These are phyloP conservation scores for Torymus texanus DNA, from an alignment of 2,888 invertebrate species.

Conservation along the genomic window DNA sequence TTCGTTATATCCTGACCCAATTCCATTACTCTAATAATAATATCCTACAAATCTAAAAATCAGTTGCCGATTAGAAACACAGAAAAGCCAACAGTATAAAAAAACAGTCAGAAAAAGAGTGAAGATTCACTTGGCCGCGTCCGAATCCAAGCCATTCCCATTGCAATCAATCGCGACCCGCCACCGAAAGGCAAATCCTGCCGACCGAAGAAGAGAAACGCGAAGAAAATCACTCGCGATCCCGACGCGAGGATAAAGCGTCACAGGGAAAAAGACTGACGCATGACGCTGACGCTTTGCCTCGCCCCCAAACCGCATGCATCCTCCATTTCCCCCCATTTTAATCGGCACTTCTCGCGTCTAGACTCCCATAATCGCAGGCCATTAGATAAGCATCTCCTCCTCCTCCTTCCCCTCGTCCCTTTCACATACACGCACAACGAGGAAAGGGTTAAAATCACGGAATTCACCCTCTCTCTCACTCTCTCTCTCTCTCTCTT, in stretches of 20 bases:
- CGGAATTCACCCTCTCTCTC: neutral
- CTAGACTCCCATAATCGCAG: constrained; percentile 36
- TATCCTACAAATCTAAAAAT: too few species aligned
- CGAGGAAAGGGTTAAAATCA: constrained; percentile 11
- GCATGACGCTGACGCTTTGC: neutral
- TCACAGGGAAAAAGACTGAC: constrained; percentile 3
- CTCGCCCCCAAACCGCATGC: neutral
- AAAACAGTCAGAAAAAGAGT: too few species aligned
- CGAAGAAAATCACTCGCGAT: neutral
- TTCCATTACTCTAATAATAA: too few species aligned
- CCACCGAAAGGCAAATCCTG: neutral
- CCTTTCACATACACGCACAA: neutral
- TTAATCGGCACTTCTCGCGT: constrained; percentile 43
- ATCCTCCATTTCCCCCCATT: constrained; percentile 20
- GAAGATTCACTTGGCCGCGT: neutral
- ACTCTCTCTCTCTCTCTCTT: too few species aligned
- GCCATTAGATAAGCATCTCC: constrained; percentile 46
- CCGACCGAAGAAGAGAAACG: neutral
- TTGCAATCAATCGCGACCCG: neutral
- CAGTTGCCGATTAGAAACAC: too few species aligned
- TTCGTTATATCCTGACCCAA: too few species aligned
- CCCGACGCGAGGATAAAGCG: neutral
- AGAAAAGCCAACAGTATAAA: too few species aligned
- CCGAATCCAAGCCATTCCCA: neutral
- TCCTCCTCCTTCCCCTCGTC: neutral